Evolutionary conservation across 2,113 vertebrate species (phyloP), one percentile per base, ranked within the genome.

Genomic region (Etheostoma cragini): DNA sequence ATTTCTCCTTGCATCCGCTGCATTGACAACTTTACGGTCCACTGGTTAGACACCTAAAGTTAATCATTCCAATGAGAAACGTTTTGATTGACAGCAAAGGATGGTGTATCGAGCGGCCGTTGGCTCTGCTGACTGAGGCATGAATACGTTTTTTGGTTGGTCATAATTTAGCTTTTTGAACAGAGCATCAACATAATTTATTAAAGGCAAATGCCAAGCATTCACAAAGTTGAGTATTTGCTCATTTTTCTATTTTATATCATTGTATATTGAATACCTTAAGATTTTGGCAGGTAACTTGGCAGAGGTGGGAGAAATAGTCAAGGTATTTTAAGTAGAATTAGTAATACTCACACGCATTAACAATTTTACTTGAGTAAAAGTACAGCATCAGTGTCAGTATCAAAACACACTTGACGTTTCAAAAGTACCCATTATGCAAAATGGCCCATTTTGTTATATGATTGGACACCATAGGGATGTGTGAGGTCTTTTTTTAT

Each of bases 1-100:
- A 72, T 80, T 76, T 57, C 35, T 22, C 10, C 15, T 1, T 16
- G 46, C 61, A 30, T 82, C 54, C 15, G 30, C 57, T 15, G 60
- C 54, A 62, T 26, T 61, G 76, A 74, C 67, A 72, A 61, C 66
- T 69, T 74, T 19, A 77, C 19, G 74, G 69, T 49, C 50, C 38
- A 21, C 65, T 67, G 69, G n/a, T 72, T 68, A 65, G 83, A 88
- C 73, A 68, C 49, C 47, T 3, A 21, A 56, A 66, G 58, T 49
- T 58, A 72, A 72, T 72, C 63, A 72, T 8, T 66, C 52, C 38
- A 45, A 22, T 74, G 56, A 26, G 22, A 70, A 73, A 42, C 8
- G 24, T 54, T 78, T 52, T 78, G 76, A 83, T 33, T 46, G 73
- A 70, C 62, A 63, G 66, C 54, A 16, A 45, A 6, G 8, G n/a